Evolutionary conservation across 2,888 invertebrate species (phyloP).

Genomic region (Allolobophora icterica): DNA sequence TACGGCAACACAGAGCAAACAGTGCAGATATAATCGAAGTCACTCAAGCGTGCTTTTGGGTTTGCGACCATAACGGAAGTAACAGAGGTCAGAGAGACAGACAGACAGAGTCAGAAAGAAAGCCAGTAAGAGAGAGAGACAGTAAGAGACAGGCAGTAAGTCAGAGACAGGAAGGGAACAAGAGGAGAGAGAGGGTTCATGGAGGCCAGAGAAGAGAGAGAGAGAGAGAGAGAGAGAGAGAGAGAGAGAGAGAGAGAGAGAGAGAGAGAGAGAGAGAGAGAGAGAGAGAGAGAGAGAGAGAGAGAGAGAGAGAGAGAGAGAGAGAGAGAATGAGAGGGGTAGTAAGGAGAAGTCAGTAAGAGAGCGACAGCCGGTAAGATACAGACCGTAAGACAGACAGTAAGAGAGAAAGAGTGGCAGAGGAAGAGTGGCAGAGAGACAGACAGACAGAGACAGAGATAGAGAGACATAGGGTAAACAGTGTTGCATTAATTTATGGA

Average conservation of each 20-base stretch:
- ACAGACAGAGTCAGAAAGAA: too few species aligned
- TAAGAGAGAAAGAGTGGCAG: neutral
- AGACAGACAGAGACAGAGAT: too few species aligned
- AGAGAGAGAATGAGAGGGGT: neutral
- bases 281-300: neutral
- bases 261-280: neutral
- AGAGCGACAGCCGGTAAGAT: neutral
- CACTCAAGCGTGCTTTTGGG: neutral
- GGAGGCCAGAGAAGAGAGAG: neutral
- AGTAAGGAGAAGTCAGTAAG: neutral
- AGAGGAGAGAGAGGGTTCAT: neutral
- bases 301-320: neutral
- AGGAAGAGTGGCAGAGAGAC: neutral
- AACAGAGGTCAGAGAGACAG: neutral
- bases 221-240: neutral
- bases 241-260: neutral
- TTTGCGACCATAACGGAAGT: neutral
- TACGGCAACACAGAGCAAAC: neutral
- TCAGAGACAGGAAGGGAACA: neutral
- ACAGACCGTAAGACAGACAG: neutral
- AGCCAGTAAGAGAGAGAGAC: too few species aligned
- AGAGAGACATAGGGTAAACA: too few species aligned
- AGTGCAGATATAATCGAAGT: neutral
- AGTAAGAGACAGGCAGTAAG: too few species aligned
- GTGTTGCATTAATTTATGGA: too few species aligned